Percentiles rank a stretch among this genome's conserved stretches.
Conservation (phyloP, 2,888 invertebrate genomes). For the Alviniconcha strummeri region DNA sequence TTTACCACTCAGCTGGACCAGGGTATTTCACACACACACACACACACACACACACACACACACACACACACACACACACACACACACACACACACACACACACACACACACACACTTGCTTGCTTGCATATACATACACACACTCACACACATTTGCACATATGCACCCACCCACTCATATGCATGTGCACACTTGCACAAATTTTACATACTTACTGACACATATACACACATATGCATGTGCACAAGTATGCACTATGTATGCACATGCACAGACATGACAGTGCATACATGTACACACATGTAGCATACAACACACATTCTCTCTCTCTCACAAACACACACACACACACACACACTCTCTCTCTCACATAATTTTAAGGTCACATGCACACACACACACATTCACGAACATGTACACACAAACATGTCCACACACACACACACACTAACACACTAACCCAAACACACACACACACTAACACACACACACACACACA, state of each 20-base stretch:
- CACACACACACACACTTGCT: background rate
- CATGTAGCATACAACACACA: no score
- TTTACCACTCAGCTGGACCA: constrained; percentile 36
- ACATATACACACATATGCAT: background rate
- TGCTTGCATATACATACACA: background rate
- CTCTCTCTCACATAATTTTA: background rate
- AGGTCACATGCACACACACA: background rate
- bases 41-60: background rate
- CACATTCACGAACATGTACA: background rate
- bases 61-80: background rate
- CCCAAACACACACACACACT: background rate
- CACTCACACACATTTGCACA: background rate
- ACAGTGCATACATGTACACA: no score
- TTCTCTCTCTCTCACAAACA: background rate
- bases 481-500: background rate
- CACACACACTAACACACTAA: background rate
- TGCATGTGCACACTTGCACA: background rate
- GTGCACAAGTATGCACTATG: no score
- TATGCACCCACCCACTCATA: background rate
- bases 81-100: background rate
- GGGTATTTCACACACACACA: constrained; percentile 24
- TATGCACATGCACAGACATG: no score
- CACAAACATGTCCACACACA: background rate
- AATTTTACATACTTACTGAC: background rate
- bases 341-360: background rate